These are phyloP conservation scores for Tetragnatha versicolor DNA, from an alignment of 1,140 invertebrate species.

Conservation along the genomic window DNA sequence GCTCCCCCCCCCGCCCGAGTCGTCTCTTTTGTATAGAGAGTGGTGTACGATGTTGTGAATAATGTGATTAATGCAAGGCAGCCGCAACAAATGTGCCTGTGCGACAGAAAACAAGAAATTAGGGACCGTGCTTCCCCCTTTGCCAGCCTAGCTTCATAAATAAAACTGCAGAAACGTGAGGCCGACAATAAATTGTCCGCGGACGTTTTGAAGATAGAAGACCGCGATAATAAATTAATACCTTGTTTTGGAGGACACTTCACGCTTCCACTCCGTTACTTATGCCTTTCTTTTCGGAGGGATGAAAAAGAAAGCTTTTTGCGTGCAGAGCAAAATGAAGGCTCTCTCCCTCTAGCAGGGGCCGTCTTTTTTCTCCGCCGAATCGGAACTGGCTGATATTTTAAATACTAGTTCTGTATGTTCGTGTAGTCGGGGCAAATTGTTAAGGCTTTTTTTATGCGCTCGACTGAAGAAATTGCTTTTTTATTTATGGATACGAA, in stretches of 20 bases:
- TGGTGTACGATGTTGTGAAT: conserved; percentile 52
- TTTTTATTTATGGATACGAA: no score
- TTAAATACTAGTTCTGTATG: no score
- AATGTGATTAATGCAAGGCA: conserved; percentile 54
- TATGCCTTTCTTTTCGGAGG: conserved; percentile 34
- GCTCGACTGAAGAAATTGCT: no score
- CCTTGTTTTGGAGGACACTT: conserved; percentile 53
- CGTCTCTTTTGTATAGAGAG: conserved; percentile 49
- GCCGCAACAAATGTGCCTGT: conserved; percentile 51
- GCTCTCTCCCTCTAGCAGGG: no score
- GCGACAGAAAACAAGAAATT: conserved; percentile 56
- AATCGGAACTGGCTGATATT: no score
- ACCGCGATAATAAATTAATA: conserved; percentile 55
- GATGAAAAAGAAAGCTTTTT: conserved; percentile 22
- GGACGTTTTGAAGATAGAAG: conserved; percentile 53
- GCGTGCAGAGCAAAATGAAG: conserved; percentile 48
- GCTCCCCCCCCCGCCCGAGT: conserved; percentile 9
- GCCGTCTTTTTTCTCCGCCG: no score
- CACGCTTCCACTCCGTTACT: conserved; percentile 51
- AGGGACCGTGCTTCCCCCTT: conserved; percentile 15
- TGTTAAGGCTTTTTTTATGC: no score
- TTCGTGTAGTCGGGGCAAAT: no score
- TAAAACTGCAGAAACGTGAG: conserved; percentile 53
- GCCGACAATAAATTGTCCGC: conserved; percentile 54
- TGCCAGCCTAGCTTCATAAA: conserved; percentile 35